A percentile compares a stretch with the other conserved stretches of the same genome.
Conservation (phyloP, 2,113 vertebrate species). For the Pedetes capensis region DNA sequence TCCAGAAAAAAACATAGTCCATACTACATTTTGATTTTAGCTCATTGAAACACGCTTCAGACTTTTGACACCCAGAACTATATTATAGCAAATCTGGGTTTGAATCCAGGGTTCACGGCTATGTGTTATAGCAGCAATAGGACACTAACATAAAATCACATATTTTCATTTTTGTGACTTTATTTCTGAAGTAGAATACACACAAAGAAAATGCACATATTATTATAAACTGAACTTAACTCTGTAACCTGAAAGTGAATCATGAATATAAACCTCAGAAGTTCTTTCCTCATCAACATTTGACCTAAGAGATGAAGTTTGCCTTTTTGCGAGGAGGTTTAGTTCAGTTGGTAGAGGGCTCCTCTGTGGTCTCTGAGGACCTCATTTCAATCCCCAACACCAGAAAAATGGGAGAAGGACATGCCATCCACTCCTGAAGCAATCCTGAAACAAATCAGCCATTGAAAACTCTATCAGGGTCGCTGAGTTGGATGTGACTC, state of each 20-base stretch:
- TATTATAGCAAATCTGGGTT: not conserved
- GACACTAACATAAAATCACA: not conserved
- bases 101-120: not conserved
- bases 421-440: no score
- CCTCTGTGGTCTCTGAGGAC: no score
- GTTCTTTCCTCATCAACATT: not conserved
- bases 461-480: no score
- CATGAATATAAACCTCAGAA: not conserved
- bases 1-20: not conserved
- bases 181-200: not conserved
- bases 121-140: not conserved
- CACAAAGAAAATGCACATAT: not conserved
- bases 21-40: not conserved
- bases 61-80: not conserved
- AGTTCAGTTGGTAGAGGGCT: no score
- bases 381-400: no score
- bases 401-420: not conserved
- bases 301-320: not conserved
- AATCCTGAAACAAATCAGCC: no score
- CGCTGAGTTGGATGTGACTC: no score
- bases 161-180: not conserved
- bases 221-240: not conserved
- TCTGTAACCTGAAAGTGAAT: not conserved
- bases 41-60: not conserved
- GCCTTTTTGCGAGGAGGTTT: no score